Conservation (phyloP, 2,888 invertebrate genomes). For the Icerya purchasi region DNA sequence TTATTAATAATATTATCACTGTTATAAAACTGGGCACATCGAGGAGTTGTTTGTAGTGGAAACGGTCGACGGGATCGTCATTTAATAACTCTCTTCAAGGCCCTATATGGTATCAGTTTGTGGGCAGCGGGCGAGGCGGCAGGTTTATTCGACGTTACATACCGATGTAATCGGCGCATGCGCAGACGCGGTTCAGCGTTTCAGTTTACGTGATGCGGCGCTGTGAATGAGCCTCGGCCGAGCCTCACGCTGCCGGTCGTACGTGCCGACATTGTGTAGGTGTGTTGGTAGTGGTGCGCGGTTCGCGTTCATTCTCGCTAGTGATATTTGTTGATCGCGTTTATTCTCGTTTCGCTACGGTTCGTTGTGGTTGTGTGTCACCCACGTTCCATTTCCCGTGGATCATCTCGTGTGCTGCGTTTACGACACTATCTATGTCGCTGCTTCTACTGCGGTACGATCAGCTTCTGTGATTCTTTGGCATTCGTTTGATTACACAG, state of each 20-base stretch:
- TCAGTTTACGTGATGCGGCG: no score
- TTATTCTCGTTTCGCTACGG: not conserved
- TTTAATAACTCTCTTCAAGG: conserved; percentile 11
- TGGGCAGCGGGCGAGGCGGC: not conserved
- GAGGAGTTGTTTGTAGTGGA: no score
- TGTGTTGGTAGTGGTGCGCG: conserved; percentile 1
- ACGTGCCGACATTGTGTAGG: conserved; percentile 10
- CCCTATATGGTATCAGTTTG: conserved; percentile 10
- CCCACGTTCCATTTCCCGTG: not conserved
- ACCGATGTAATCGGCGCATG: not conserved
- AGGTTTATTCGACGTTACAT: not conserved
- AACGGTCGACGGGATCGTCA: no score
- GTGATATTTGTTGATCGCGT: conserved; percentile 3
- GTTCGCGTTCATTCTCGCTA: conserved; percentile 8
- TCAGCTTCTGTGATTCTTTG: no score
- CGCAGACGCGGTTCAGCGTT: no score
- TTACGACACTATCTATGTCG: no score
- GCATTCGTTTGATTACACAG: no score
- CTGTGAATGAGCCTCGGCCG: no score
- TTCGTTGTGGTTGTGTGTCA: not conserved
- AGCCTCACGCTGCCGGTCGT: not conserved
- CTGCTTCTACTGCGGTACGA: no score
- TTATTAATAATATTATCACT: no score
- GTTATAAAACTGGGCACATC: no score
- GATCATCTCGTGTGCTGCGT: not conserved